Evolutionary conservation across 1,140 invertebrate species (phyloP).

Genomic region (Caenorhabditis tropicalis): DNA sequence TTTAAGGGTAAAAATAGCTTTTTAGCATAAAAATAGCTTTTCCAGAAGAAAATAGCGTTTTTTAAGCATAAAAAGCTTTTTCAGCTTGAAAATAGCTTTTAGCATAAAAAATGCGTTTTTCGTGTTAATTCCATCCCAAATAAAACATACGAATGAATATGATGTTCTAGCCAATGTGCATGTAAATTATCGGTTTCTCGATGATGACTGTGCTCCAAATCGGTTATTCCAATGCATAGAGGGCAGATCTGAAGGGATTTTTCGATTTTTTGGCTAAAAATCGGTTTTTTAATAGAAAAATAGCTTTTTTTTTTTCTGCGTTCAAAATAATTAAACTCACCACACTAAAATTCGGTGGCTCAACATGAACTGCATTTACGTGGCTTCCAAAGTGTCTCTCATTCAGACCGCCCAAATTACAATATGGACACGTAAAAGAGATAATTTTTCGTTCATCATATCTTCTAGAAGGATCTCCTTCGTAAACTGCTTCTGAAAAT

Average conservation of each 20-base stretch:
- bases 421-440: slow-evolving; percentile 51
- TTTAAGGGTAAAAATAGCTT: neutral
- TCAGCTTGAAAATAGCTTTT: neutral
- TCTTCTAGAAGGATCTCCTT: slow-evolving; percentile 27
- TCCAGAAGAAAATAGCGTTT: neutral
- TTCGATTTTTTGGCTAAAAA: neutral
- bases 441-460: slow-evolving; percentile 46
- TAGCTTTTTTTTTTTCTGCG: neutral
- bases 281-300: too few species aligned
- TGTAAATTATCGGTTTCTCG: neutral
- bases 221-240: slow-evolving; percentile 37
- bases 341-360: neutral
- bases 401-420: slow-evolving; percentile 8
- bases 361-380: neutral
- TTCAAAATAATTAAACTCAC: neutral
- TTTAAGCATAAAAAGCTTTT: neutral
- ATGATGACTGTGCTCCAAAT: slow-evolving; percentile 12
- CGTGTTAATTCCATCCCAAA: too few species aligned
- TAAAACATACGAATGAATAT: neutral
- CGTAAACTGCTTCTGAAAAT: slow-evolving; percentile 45
- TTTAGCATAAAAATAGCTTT: neutral
- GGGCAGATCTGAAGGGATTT: slow-evolving; percentile 38
- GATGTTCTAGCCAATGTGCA: neutral
- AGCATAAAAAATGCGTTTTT: neutral
- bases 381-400: slow-evolving; percentile 31